These are phyloP conservation scores for Lordiphosa fenestrarum DNA, from an alignment of 2,888 invertebrate genomes.

Conservation along the genomic window DNA sequence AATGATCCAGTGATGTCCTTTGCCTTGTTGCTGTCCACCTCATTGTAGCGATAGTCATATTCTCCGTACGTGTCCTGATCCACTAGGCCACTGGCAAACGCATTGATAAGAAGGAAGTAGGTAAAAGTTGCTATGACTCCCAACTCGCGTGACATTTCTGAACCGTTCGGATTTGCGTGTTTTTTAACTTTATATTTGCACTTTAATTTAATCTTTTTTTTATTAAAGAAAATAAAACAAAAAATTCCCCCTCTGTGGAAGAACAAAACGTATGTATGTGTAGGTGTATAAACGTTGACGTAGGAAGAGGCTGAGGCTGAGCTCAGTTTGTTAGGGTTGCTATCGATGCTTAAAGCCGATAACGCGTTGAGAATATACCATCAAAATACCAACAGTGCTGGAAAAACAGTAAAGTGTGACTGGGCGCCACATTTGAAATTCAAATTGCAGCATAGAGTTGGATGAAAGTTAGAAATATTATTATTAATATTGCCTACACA, in stretches of 20 bases:
- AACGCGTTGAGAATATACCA: background rate
- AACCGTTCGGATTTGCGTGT: background rate
- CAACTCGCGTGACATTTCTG: slow-evolving; percentile 26
- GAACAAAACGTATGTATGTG: slow-evolving; percentile 20
- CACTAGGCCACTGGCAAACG: slow-evolving; percentile 46
- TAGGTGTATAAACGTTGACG: slow-evolving; percentile 7
- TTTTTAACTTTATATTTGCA: background rate
- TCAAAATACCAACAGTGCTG: slow-evolving; percentile 5
- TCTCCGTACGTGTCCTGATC: slow-evolving; percentile 37
- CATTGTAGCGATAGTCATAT: slow-evolving; percentile 29
- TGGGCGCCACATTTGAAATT: too few relatives aligned
- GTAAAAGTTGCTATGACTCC: slow-evolving; percentile 5
- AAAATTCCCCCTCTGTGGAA: slow-evolving; percentile 30
- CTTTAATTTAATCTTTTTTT: slow-evolving; percentile 1
- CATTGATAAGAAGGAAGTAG: slow-evolving; percentile 40
- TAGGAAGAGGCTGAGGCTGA: background rate
- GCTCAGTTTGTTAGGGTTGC: background rate
- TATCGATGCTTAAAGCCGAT: slow-evolving; percentile 26
- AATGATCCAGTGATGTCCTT: slow-evolving; percentile 81
- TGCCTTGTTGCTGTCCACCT: slow-evolving; percentile 21
- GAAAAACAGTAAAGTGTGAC: background rate
- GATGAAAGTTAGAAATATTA: too few relatives aligned
- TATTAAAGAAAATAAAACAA: slow-evolving; percentile 28
- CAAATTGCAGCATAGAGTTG: too few relatives aligned
- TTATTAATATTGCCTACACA: too few relatives aligned